Conservation (phyloP, 2,888 invertebrate species). For the Paralinhomoeus sp. region DNA sequence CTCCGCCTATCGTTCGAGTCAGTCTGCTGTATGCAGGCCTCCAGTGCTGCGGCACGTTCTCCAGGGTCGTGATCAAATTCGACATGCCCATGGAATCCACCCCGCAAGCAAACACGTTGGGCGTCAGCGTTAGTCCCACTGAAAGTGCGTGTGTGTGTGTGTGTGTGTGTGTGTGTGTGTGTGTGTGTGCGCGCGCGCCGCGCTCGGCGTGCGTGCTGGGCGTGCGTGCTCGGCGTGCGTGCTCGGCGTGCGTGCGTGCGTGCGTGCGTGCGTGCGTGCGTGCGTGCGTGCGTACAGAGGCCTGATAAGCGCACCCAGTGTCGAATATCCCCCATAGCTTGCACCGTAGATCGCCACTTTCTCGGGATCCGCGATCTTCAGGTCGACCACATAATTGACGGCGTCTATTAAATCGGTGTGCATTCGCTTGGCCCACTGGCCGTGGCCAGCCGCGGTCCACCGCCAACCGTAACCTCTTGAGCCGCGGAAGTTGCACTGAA, state of each 20-base stretch:
- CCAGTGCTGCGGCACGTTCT: constrained; percentile 24
- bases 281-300: too few relatives aligned
- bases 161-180: too few relatives aligned
- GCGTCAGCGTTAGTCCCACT: constrained; percentile 23
- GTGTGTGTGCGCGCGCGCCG: too few relatives aligned
- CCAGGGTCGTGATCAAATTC: constrained; percentile 19
- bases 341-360: constrained; percentile 15
- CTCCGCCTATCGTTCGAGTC: neutral
- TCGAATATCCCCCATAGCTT: constrained; percentile 22
- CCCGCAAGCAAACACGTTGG: constrained; percentile 22
- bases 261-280: too few relatives aligned
- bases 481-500: constrained; percentile 22
- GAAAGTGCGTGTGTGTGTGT: too few relatives aligned
- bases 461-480: constrained; percentile 21
- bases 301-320: too few relatives aligned
- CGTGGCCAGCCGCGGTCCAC: constrained; percentile 20
- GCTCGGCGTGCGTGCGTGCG: too few relatives aligned
- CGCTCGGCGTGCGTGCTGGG: too few relatives aligned
- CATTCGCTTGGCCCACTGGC: constrained; percentile 24
- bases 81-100: constrained; percentile 23
- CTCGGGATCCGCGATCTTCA: constrained; percentile 15
- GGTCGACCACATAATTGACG: constrained; percentile 17
- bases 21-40: neutral
- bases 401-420: constrained; percentile 23
- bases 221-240: too few relatives aligned